Evolutionary conservation across 53 echinoderm and acorn worm species (phyloP).

Genomic region (Paelopatides confundens): DNA sequence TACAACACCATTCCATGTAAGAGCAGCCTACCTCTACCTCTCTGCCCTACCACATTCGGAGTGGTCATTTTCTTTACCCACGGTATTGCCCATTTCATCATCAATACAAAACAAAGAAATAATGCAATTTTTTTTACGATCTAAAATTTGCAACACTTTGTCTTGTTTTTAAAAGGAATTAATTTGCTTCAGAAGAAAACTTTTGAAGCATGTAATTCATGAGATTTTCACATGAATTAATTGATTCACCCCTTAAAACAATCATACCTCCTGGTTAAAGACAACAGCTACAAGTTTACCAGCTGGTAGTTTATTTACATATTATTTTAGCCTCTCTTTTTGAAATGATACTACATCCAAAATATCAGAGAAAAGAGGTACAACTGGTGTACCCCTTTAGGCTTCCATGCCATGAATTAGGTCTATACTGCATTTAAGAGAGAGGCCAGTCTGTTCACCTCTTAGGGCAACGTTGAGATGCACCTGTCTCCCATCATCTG

Average conservation of each 20-base stretch:
- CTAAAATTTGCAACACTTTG: too few species aligned
- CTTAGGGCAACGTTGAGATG: slow-evolving; percentile 17
- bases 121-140: too few species aligned
- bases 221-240: neutral
- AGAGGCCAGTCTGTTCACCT: slow-evolving; percentile 22
- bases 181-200: too few species aligned
- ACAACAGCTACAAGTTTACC: slow-evolving; percentile 35
- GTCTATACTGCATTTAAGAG: slow-evolving; percentile 39
- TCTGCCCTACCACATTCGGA: too few species aligned
- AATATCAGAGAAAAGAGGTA: neutral
- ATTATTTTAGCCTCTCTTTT: slow-evolving; percentile 16
- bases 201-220: too few species aligned
- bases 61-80: neutral
- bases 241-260: slow-evolving; percentile 31
- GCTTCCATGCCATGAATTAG: slow-evolving; percentile 32
- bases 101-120: too few species aligned
- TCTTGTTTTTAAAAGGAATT: too few species aligned
- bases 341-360: slow-evolving; percentile 2
- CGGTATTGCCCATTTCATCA: too few species aligned
- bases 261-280: slow-evolving; percentile 33
- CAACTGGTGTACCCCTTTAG: slow-evolving; percentile 25
- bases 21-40: too few species aligned
- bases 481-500: slow-evolving; percentile 45
- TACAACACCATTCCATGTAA: too few species aligned
- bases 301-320: slow-evolving; percentile 38